Evolutionary conservation across 2,888 invertebrate genomes (phyloP), one percentile per base, ranked within the genome.

Genomic region (Balanococcus diminutus): DNA sequence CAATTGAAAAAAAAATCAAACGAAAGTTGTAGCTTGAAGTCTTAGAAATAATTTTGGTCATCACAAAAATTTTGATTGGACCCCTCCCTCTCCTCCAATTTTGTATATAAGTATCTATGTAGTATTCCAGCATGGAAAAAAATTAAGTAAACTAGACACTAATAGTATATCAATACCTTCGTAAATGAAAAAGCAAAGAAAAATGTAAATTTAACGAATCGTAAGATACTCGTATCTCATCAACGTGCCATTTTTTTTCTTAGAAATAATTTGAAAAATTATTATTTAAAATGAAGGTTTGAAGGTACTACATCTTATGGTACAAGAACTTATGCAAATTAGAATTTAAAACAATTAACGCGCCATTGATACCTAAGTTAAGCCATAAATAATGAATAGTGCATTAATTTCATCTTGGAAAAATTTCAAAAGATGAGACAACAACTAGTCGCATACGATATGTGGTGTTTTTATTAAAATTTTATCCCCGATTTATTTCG

Each of bases 241-340:
- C 28, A 28, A 67, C 67, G 16, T 28, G 67, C 67, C 67, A 67
- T 25, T 16, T 56, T 56, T 56, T 1, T 56, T 16, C 8, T 22
- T 56, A 6, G 9, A 56, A 25, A 28, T 67, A 67, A 11, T 61
- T 61, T 61, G 8, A 0, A 25, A 46, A 46, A 46, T 46, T 0
- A 61, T 25, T 67, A 28, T 67, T 67, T 5, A 5, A 14, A 67
- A 28, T 67, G 8, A 56, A 56, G 8, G 8, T 36, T 36, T 6
- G 36, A 36, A 36, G 14, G 42, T 11, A 42, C 42, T n/a, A n/a
- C 36, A 46, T 1, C 22, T 22, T 56, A n/a, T n/a, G 22, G 56
- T 56, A 28, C 67, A 67, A 67, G 16, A 67, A 25, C 67, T 67
- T 67, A 67, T 67, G 67, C 28, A 67, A 67, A 67, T 67, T 28